A percentile compares a stretch with the other conserved stretches of the same genome.
phyloP scores from a whole-genome alignment of 2,113 vertebrate genomes.

The Prochilodus magdalenae region DNA sequence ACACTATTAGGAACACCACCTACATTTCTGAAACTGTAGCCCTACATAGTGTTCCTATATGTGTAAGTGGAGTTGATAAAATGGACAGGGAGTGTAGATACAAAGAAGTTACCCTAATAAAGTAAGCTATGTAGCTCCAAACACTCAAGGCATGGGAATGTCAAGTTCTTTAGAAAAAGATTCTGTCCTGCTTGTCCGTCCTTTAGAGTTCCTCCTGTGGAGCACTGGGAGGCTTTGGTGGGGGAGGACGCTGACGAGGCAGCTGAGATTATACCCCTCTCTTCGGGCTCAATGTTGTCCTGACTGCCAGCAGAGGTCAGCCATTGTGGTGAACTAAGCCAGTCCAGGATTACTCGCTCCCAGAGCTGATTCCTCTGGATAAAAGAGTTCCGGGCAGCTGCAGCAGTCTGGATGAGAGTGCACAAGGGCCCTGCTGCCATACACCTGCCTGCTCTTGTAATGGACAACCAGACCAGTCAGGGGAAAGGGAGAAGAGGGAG shows the following conservation, averaged over 20 bases:
- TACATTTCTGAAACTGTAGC: too few species aligned
- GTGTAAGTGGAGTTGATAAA: too few species aligned
- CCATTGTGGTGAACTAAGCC: slow-evolving; percentile 54
- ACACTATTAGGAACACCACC: too few species aligned
- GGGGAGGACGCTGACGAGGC: slow-evolving; percentile 17
- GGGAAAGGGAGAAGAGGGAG: too few species aligned
- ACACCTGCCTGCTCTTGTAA: not conserved
- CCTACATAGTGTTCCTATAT: too few species aligned
- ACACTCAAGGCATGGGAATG: slow-evolving; percentile 19
- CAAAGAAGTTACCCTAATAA: too few species aligned
- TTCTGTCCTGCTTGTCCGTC: slow-evolving; percentile 34
- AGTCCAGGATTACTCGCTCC: slow-evolving; percentile 43
- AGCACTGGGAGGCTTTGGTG: slow-evolving; percentile 3
- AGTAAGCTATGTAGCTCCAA: not conserved
- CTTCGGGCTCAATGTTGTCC: slow-evolving; percentile 35
- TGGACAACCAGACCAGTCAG: not conserved
- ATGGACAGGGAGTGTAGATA: too few species aligned
- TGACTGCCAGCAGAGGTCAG: slow-evolving; percentile 56
- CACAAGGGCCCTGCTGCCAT: not conserved
- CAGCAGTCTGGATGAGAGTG: not conserved
- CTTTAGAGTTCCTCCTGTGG: slow-evolving; percentile 6
- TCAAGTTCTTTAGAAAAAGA: slow-evolving; percentile 24
- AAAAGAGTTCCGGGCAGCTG: slow-evolving; percentile 15
- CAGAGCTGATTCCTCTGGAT: slow-evolving; percentile 37
- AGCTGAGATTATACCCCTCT: slow-evolving; percentile 40